A percentile compares a stretch with the other conserved stretches of the same genome.
Conservation (phyloP, 2,888 invertebrate genomes). For the Dynastes tityus region DNA sequence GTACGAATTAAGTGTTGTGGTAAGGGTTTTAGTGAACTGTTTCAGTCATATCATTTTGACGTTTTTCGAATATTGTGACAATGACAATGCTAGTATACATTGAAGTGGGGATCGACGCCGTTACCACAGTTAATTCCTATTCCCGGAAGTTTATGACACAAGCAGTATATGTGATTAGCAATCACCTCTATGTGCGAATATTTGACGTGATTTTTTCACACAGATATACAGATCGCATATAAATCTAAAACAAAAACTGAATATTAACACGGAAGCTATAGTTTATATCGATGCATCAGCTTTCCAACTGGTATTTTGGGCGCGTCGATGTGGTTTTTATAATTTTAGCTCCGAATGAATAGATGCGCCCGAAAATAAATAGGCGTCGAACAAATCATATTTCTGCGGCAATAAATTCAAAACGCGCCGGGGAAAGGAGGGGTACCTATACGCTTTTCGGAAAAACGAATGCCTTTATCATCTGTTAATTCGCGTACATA, state of each 20-base stretch:
- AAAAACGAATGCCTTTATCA: constrained; percentile 44
- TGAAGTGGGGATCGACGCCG: too few relatives aligned
- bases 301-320: background rate
- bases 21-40: too few relatives aligned
- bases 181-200: too few relatives aligned
- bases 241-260: background rate
- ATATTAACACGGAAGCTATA: constrained; percentile 3
- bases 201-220: background rate
- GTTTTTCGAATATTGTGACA: too few relatives aligned
- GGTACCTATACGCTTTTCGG: too few relatives aligned
- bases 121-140: too few relatives aligned
- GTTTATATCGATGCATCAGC: background rate
- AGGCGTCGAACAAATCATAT: constrained; percentile 29
- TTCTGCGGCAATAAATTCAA: constrained; percentile 36
- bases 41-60: too few relatives aligned
- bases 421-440: background rate
- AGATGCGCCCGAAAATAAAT: constrained; percentile 20
- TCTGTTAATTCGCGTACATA: constrained; percentile 33
- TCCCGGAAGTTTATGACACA: too few relatives aligned
- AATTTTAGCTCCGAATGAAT: constrained; percentile 18
- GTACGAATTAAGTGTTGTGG: too few relatives aligned
- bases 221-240: background rate
- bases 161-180: too few relatives aligned
- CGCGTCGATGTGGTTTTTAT: constrained; percentile 13
- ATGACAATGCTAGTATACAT: too few relatives aligned